phyloP scores from a whole-genome alignment of 2,797 vertebrate species.

The Luscinia megarhynchos region DNA sequence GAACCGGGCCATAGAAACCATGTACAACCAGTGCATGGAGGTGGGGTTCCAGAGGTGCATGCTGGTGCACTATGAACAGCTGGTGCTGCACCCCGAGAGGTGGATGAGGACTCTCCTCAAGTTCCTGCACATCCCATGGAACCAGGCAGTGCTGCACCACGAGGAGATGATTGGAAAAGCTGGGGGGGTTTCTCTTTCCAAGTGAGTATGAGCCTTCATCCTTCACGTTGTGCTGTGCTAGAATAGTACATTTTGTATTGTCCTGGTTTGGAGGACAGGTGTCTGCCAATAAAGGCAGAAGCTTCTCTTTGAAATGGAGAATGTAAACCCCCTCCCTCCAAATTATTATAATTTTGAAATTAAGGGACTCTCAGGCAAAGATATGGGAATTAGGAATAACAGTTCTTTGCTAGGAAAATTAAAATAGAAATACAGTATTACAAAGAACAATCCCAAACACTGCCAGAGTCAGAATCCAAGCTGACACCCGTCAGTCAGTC shows the following conservation, averaged over 20 bases:
- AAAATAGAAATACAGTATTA: too few relatives aligned
- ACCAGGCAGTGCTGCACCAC: conserved; percentile 92
- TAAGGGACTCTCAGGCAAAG: too few relatives aligned
- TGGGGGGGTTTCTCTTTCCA: conserved; percentile 96
- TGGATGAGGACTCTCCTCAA: conserved; percentile 95
- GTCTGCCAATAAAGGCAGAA: too few relatives aligned
- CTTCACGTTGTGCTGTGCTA: background rate
- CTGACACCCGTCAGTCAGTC: too few relatives aligned
- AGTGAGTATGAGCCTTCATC: conserved; percentile 82
- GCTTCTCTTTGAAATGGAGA: too few relatives aligned
- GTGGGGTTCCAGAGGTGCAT: conserved; percentile 88
- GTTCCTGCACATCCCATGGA: conserved; percentile 93
- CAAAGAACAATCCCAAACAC: too few relatives aligned
- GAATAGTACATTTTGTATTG: background rate
- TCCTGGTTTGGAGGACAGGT: too few relatives aligned
- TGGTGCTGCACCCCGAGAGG: conserved; percentile 94
- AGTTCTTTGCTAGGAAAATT: too few relatives aligned
- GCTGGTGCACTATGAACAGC: conserved; percentile 92
- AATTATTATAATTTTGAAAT: too few relatives aligned
- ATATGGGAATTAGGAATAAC: too few relatives aligned
- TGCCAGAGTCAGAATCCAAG: too few relatives aligned
- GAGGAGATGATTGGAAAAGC: conserved; percentile 98
- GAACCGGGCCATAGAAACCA: conserved; percentile 97
- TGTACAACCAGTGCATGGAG: conserved; percentile 97
- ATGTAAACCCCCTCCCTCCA: too few relatives aligned